Percentiles rank a stretch among this genome's conserved stretches.
These are phyloP conservation scores for Etia nguti DNA, from an alignment of 2,113 vertebrate species.

Conservation along the genomic window DNA sequence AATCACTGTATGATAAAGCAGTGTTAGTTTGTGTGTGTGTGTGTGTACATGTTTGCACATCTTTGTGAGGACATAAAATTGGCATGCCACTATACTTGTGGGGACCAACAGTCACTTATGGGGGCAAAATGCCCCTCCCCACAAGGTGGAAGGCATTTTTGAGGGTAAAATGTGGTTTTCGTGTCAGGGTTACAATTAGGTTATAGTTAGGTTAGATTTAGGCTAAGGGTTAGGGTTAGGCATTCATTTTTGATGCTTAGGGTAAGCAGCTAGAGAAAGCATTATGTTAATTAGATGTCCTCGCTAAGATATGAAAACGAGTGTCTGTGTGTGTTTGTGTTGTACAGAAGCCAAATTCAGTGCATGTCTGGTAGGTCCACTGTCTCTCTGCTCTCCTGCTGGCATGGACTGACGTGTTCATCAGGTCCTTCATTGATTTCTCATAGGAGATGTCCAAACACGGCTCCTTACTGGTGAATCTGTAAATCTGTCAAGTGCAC, in stretches of 20 bases:
- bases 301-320: background rate
- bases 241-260: background rate
- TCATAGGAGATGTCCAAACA: conserved; percentile 72
- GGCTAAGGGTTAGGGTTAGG: background rate
- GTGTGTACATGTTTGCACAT: background rate
- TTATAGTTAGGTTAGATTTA: background rate
- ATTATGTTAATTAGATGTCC: background rate
- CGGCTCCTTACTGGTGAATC: conserved; percentile 12
- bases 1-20: background rate
- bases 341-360: conserved; percentile 86
- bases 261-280: background rate
- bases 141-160: background rate
- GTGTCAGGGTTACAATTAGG: background rate
- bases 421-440: conserved; percentile 59
- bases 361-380: conserved; percentile 85
- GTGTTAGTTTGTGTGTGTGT: background rate
- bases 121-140: background rate
- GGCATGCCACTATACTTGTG: background rate
- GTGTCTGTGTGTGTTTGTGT: background rate
- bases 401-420: conserved; percentile 29
- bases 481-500: conserved; percentile 56
- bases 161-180: background rate
- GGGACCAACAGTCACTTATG: background rate
- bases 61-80: background rate
- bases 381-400: conserved; percentile 59